Evolutionary conservation across 2,888 invertebrate species (phyloP).

Genomic region (Trachelus iudaicus): DNA sequence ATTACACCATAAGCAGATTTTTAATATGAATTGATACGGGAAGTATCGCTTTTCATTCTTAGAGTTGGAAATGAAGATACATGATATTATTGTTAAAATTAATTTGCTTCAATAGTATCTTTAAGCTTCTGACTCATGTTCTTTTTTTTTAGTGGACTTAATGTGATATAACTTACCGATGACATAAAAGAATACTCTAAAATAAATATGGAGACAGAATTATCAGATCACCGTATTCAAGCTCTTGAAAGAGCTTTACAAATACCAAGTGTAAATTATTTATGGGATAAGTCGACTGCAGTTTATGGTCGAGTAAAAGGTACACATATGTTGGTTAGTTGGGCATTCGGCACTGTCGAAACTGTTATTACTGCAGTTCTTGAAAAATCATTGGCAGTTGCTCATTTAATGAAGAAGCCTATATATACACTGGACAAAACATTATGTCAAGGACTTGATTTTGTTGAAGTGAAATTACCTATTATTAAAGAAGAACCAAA

Average conservation of each 20-base stretch:
- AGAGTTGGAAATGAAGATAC: background rate
- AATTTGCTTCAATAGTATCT: background rate
- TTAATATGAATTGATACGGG: background rate
- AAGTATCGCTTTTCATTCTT: background rate
- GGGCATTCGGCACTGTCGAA: slow-evolving; percentile 77
- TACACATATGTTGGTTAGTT: slow-evolving; percentile 74
- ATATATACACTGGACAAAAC: slow-evolving; percentile 73
- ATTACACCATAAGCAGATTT: background rate
- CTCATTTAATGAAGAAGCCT: slow-evolving; percentile 66
- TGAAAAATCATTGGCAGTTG: slow-evolving; percentile 52
- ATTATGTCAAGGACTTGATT: slow-evolving; percentile 75
- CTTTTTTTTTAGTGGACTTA: background rate
- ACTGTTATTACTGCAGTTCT: slow-evolving; percentile 43
- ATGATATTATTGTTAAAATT: background rate
- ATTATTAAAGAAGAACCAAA: slow-evolving; percentile 74
- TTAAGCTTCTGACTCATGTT: background rate
- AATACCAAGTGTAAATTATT: slow-evolving; percentile 70
- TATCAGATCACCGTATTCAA: slow-evolving; percentile 58
- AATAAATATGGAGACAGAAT: slow-evolving; percentile 40
- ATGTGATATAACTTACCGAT: background rate
- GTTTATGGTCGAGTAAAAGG: slow-evolving; percentile 71
- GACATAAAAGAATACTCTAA: background rate
- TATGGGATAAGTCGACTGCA: slow-evolving; percentile 70
- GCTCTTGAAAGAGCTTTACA: slow-evolving; percentile 70
- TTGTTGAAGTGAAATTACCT: slow-evolving; percentile 73